phyloP scores from a whole-genome alignment of 2,113 vertebrate species.

The Tupaia tana region DNA sequence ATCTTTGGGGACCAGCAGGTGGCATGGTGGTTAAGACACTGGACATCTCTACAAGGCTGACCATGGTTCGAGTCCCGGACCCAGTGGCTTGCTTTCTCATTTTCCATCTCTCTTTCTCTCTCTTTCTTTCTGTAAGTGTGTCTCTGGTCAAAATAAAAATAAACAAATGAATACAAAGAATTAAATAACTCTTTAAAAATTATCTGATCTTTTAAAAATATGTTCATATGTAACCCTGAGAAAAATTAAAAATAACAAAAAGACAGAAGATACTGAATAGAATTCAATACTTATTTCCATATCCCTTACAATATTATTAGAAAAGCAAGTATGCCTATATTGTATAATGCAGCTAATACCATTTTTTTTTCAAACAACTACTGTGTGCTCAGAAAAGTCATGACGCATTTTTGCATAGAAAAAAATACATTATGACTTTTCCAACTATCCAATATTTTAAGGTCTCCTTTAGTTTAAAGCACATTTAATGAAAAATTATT shows the following conservation, averaged over 20 bases:
- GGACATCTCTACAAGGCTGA: too few species aligned
- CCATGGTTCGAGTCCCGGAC: too few species aligned
- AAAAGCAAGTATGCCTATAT: conserved; percentile 8
- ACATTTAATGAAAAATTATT: conserved; percentile 51
- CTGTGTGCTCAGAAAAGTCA: too few species aligned
- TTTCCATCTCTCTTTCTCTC: too few species aligned
- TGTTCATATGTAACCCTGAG: not conserved
- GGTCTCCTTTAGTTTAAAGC: conserved; percentile 33
- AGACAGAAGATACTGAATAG: not conserved
- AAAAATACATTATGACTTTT: too few species aligned
- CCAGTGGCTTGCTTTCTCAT: too few species aligned
- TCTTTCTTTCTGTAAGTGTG: too few species aligned
- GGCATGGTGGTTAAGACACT: too few species aligned
- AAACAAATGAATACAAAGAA: too few species aligned
- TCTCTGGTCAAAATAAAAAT: too few species aligned
- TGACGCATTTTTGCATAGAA: too few species aligned
- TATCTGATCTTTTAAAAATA: not conserved
- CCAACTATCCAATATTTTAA: not conserved
- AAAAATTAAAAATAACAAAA: conserved; percentile 24
- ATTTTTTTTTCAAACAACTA: not conserved
- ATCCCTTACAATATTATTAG: not conserved
- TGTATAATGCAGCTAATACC: not conserved
- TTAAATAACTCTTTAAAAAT: not conserved
- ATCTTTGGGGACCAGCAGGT: not conserved
- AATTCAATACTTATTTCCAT: conserved; percentile 19